These are phyloP conservation scores for Ophiodon elongatus DNA, from an alignment of 2,113 vertebrate genomes.

Conservation along the genomic window DNA sequence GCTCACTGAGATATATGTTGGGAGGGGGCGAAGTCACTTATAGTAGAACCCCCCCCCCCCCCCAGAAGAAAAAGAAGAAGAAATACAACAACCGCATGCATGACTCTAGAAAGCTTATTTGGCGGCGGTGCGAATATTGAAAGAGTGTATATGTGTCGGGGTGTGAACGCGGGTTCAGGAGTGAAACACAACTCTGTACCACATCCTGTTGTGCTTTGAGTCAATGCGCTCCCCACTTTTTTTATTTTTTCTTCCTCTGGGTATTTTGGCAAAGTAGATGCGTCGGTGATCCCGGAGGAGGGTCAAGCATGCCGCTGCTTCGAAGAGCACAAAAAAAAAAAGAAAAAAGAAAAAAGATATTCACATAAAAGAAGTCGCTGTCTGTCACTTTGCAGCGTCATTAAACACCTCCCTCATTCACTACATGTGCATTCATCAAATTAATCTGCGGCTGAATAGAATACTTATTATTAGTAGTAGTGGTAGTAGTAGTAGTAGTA, in stretches of 20 bases:
- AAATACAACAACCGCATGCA: conserved; percentile 35
- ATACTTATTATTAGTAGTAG: not conserved
- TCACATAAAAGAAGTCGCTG: conserved; percentile 71
- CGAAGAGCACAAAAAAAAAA: not conserved
- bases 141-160: conserved; percentile 49
- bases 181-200: conserved; percentile 75
- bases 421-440: not conserved
- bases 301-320: not conserved
- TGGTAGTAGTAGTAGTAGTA: not conserved
- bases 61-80: not conserved
- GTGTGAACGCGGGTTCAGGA: conserved; percentile 77
- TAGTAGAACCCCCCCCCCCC: not conserved
- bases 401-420: conserved; percentile 27
- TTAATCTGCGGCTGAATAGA: not conserved
- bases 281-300: conserved; percentile 37
- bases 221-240: conserved; percentile 43
- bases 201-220: conserved; percentile 85
- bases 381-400: conserved; percentile 79
- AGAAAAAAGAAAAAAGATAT: too few species aligned
- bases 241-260: not conserved
- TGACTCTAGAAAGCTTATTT: conserved; percentile 29
- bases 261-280: conserved; percentile 52
- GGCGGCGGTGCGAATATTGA: conserved; percentile 34
- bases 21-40: not conserved
- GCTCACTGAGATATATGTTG: not conserved